Evolutionary conservation across 2,888 invertebrate species (phyloP), one percentile per base, ranked within the genome.

Genomic region (Lasioglossum leucozonium): DNA sequence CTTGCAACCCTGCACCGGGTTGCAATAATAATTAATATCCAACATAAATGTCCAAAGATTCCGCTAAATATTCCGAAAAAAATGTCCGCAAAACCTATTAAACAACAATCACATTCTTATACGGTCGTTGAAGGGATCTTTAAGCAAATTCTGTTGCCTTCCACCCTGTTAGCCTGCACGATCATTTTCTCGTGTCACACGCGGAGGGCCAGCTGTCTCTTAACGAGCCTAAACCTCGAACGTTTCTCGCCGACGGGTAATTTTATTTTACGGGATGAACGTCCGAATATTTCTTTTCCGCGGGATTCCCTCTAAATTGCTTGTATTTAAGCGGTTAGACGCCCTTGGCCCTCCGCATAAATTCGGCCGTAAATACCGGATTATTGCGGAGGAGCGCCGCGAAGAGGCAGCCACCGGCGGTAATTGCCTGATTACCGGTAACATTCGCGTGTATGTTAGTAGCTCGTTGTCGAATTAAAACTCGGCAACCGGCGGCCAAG

Each of bases 401-500:
- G 71, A 51, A 71, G 74, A 51, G 62, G 42, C 74, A 22, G 73
- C 58, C 30, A 22, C 67, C 77, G n/a, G 44, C 74, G 37, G 74
- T 84, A 84, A 84, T 84, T 82, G 83, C 77, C 83, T n/a, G 77
- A 84, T 84, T 82, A 77, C 83, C 84, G 84, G 82, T 84, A 84
- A 84, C 84, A 77, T 82, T 74, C 51, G 83, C 83, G 62, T 65
- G 73, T 71, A 74, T 74, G 77, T 77, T 77, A 74, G 73, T 84
- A 30, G 82, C 84, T 65, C 77, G 44, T 84, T 71, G 84, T 58
- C 83, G 77, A 69, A 40, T 77, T 74, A 74, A 67, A 74, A 62
- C 55, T 30, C 37, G 47, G 72, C 58, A 69, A 58, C 40, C 22
- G 55, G 34, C 16, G 26, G 37, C 51, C 44, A 47, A 69, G 55